These are phyloP conservation scores for Epistrophella euchroma DNA, from an alignment of 2,888 invertebrate genomes.

Conservation along the genomic window DNA sequence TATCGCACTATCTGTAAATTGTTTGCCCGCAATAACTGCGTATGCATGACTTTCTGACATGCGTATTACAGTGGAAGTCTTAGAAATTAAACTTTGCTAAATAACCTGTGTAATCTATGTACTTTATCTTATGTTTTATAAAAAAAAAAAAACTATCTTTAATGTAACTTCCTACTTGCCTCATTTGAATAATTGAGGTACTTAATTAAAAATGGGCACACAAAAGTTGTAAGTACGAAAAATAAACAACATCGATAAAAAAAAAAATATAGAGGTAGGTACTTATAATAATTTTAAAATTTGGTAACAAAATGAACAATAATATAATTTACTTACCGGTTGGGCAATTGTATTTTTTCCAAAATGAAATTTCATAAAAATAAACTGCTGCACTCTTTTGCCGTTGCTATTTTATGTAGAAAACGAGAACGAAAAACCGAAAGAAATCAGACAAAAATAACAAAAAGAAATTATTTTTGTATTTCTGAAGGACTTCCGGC, in stretches of 20 bases:
- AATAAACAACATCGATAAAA: not conserved
- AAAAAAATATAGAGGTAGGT: slow-evolving; percentile 19
- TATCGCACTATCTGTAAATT: slow-evolving; percentile 23
- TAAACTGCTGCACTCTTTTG: slow-evolving; percentile 27
- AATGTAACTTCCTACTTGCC: slow-evolving; percentile 65
- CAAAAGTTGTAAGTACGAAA: not conserved
- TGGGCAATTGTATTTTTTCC: slow-evolving; percentile 61
- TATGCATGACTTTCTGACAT: slow-evolving; percentile 63
- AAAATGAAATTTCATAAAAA: not conserved
- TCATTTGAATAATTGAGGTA: slow-evolving; percentile 69
- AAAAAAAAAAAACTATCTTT: slow-evolving; percentile 11
- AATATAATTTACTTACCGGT: slow-evolving; percentile 73
- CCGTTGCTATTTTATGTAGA: slow-evolving; percentile 25
- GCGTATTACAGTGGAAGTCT: slow-evolving; percentile 66
- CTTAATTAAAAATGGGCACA: slow-evolving; percentile 72
- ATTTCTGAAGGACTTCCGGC: slow-evolving; percentile 75
- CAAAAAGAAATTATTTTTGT: slow-evolving; percentile 69
- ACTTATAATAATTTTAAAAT: slow-evolving; percentile 44
- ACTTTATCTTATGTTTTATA: not conserved
- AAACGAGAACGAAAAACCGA: slow-evolving; percentile 54
- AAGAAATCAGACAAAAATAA: slow-evolving; percentile 56
- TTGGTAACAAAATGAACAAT: slow-evolving; percentile 56
- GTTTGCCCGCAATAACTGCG: slow-evolving; percentile 45
- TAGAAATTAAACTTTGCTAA: slow-evolving; percentile 48
- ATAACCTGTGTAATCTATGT: slow-evolving; percentile 42